phyloP scores from a whole-genome alignment of 2,888 invertebrate genomes.

The Heliconius ismenius region DNA sequence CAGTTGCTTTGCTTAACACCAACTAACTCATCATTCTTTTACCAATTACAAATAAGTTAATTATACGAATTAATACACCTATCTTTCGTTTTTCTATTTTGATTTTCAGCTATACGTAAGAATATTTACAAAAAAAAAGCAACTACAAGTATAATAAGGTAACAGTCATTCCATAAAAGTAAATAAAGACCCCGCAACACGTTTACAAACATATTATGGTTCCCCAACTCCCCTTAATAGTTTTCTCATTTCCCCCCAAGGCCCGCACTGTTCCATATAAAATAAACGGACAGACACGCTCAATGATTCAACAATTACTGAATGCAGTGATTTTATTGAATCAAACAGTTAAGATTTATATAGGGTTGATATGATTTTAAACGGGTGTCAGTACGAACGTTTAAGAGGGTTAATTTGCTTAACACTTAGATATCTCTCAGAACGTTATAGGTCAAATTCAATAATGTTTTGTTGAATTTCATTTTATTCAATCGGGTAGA shows the following conservation, averaged over 20 bases:
- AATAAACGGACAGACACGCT: constrained; percentile 51
- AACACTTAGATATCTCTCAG: constrained; percentile 13
- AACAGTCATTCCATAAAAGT: constrained; percentile 34
- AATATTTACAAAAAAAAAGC: neutral
- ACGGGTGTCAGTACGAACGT: constrained; percentile 23
- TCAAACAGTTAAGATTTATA: constrained; percentile 54
- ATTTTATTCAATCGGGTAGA: neutral
- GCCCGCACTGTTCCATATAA: constrained; percentile 40
- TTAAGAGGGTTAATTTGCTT: constrained; percentile 26
- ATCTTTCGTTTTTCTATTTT: too few species aligned
- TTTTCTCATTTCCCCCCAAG: constrained; percentile 10
- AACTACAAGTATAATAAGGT: constrained; percentile 3
- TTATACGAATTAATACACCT: too few species aligned
- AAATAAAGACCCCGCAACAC: constrained; percentile 44
- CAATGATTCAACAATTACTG: constrained; percentile 76
- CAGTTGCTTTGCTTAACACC: too few species aligned
- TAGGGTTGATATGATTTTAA: constrained; percentile 32
- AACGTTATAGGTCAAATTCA: constrained; percentile 14
- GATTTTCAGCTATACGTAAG: neutral
- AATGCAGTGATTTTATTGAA: constrained; percentile 69
- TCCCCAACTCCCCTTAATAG: constrained; percentile 17
- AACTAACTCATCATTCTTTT: too few species aligned
- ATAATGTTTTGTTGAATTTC: neutral
- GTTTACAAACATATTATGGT: constrained; percentile 47
- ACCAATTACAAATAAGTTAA: too few species aligned